Evolutionary conservation across 2,888 invertebrate genomes (phyloP).

Genomic region (Operophtera brumata): DNA sequence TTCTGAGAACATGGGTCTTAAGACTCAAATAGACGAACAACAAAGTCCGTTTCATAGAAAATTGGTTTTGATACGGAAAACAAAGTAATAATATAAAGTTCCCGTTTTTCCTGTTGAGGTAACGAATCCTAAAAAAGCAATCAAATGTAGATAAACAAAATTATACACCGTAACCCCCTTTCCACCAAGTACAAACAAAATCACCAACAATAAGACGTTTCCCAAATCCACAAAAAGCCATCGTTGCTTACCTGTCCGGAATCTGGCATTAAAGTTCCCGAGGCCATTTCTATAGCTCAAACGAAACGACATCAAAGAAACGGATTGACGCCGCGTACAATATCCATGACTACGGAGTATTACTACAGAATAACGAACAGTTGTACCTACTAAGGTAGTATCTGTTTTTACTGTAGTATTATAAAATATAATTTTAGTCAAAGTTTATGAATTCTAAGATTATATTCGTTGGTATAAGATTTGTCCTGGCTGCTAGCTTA

Average conservation of each 20-base stretch:
- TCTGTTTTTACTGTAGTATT: background rate
- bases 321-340: conserved; percentile 4
- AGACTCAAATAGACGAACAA: too few relatives aligned
- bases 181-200: background rate
- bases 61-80: too few relatives aligned
- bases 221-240: conserved; percentile 3
- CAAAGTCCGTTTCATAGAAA: too few relatives aligned
- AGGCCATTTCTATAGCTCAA: conserved; percentile 16
- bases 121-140: too few relatives aligned
- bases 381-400: background rate
- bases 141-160: too few relatives aligned
- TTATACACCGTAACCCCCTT: background rate
- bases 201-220: background rate
- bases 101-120: too few relatives aligned
- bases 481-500: too few relatives aligned
- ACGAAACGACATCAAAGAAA: conserved; percentile 17
- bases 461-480: too few relatives aligned
- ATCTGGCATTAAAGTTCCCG: conserved; percentile 13
- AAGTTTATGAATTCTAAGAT: too few relatives aligned
- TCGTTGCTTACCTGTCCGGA: conserved; percentile 12
- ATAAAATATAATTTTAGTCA: too few relatives aligned
- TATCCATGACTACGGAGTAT: background rate
- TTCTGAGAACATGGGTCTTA: too few relatives aligned
- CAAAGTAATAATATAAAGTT: too few relatives aligned
- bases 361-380: background rate